These are phyloP conservation scores for Acanthochromis polyacanthus DNA, from an alignment of 2,113 vertebrate genomes.

Conservation along the genomic window DNA sequence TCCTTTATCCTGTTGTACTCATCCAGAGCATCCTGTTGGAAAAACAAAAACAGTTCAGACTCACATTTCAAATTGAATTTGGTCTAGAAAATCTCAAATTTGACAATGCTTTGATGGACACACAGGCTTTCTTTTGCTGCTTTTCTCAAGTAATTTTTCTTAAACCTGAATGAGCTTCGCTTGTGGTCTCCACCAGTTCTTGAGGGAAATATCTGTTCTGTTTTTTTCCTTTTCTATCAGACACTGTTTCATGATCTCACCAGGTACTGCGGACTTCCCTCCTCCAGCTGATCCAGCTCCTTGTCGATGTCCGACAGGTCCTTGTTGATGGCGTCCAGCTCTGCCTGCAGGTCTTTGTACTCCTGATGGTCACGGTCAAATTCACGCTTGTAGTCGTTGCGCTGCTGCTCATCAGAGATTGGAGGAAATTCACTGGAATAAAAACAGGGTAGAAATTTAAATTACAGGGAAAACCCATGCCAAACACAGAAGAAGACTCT, in stretches of 20 bases:
- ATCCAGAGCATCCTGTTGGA: constrained; percentile 82
- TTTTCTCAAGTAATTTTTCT: no score
- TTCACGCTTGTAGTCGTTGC: constrained; percentile 84
- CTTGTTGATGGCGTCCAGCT: constrained; percentile 86
- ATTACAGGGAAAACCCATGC: no score
- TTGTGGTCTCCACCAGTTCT: not conserved
- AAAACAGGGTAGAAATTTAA: not conserved
- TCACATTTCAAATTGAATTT: not conserved
- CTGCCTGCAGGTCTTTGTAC: constrained; percentile 87
- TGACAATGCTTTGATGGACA: not conserved
- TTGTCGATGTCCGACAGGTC: constrained; percentile 83
- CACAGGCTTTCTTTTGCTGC: not conserved
- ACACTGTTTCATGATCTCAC: constrained; percentile 62
- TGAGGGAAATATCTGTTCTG: not conserved
- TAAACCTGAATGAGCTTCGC: not conserved
- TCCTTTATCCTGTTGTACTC: constrained; percentile 86
- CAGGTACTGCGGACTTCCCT: constrained; percentile 87
- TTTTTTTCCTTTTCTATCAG: no score
- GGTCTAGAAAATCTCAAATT: not conserved
- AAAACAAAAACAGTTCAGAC: not conserved
- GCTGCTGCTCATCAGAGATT: constrained; percentile 79
- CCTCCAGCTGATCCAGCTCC: constrained; percentile 85
- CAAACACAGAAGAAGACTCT: no score
- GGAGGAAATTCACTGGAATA: constrained; percentile 83
- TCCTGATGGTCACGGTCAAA: constrained; percentile 88